These are phyloP conservation scores for Peromyscus aztecus DNA, from an alignment of 2,797 vertebrate species.

Conservation along the genomic window DNA sequence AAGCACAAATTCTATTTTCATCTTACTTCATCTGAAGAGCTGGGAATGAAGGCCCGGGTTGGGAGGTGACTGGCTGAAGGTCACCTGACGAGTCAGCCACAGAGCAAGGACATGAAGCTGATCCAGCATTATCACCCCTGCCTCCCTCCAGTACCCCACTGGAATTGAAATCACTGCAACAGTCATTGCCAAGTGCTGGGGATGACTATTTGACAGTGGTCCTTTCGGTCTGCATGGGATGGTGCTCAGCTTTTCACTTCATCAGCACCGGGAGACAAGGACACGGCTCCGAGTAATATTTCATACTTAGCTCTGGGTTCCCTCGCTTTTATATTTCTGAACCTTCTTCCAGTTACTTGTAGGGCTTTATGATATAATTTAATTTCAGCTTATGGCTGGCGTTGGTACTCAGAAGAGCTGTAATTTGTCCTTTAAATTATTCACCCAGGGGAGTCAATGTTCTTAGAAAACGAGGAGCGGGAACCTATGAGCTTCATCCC, in stretches of 20 bases:
- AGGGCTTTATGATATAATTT: slow-evolving; percentile 82
- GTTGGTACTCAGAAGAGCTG: slow-evolving; percentile 79
- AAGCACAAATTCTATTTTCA: slow-evolving; percentile 53
- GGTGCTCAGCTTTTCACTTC: slow-evolving; percentile 76
- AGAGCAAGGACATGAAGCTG: slow-evolving; percentile 56
- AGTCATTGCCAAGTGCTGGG: slow-evolving; percentile 71
- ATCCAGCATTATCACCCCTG: slow-evolving; percentile 58
- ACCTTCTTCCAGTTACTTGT: slow-evolving; percentile 77
- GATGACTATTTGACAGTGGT: slow-evolving; percentile 77
- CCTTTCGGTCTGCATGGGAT: slow-evolving; percentile 69
- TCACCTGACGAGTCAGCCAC: slow-evolving; percentile 63
- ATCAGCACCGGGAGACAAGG: slow-evolving; percentile 82
- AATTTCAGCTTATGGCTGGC: slow-evolving; percentile 79
- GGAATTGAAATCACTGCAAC: slow-evolving; percentile 75
- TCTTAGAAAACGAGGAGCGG: slow-evolving; percentile 70
- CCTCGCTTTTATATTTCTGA: slow-evolving; percentile 79
- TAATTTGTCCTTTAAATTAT: slow-evolving; percentile 83
- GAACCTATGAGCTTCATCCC: slow-evolving; percentile 52
- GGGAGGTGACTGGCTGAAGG: slow-evolving; percentile 71
- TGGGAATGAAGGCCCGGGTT: slow-evolving; percentile 1
- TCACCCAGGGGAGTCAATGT: slow-evolving; percentile 77
- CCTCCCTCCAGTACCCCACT: slow-evolving; percentile 53
- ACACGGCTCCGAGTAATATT: slow-evolving; percentile 78
- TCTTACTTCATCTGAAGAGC: slow-evolving; percentile 30
- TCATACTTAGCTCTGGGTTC: slow-evolving; percentile 81